Base-by-base conservation (phyloP, 1,140 invertebrate genomes). In the Musca domestica region DNA sequence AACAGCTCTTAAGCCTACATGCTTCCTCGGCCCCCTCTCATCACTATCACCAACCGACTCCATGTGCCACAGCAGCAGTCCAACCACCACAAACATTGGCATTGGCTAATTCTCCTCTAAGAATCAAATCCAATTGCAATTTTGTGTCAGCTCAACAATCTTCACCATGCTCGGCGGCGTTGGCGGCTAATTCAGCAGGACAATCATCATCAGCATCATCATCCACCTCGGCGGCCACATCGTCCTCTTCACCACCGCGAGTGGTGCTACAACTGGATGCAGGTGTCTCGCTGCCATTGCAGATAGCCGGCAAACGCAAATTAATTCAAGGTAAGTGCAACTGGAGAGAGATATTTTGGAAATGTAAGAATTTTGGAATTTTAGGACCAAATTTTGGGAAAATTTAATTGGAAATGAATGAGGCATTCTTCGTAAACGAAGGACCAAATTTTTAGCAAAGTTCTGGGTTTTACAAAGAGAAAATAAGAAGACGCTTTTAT, bases 251-350 rank as follows among this genome's bases (percentile, higher is more conserved):
- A 3, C 14, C 25, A 30, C 2, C 73, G 71, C 58, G 48, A 46
- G 54, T 69, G 14, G 20, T 69, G 15, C 12, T 69, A 12, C 68
- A 65, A 52, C 22, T 68, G 30, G 70, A 71, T 20, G 67, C 70
- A 7, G 49, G 51, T n/a, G 64, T 66, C 17, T 69, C 68, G 12
- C 27, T 69, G 19, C 76, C 77, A 65, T 74, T 74, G 72, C 71
- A 76, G 71, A 70, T 72, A 67, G 74, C 75, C 75, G 75, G 76
- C 71, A 80, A 80, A 71, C 75, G 76, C 64, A 80, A 80, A 78
- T 70, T 77, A 71, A 76, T 75, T 73, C 70, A 76, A 78, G 78
- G 78, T 81, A 74, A 81, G 78, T 80, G 74, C 46, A 74, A 77
- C n/a, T n/a, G n/a, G n/a, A n/a, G n/a, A n/a, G n/a, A n/a, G 71